phyloP scores from a whole-genome alignment of 2,113 vertebrate species.

The Chamaea fasciata region DNA sequence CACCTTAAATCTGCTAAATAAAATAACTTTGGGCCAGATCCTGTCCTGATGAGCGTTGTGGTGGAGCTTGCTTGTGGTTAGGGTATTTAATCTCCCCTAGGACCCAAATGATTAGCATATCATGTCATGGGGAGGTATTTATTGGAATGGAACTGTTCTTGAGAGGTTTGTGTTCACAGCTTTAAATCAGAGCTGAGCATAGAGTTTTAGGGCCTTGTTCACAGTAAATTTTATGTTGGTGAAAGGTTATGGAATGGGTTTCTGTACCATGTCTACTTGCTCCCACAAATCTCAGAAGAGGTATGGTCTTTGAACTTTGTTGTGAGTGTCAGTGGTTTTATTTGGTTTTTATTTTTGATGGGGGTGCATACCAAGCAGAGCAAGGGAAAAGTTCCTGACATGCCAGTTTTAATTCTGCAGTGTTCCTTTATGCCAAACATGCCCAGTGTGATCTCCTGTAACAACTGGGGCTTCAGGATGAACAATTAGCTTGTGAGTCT shows the following conservation, averaged over 20 bases:
- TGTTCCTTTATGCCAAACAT: neutral
- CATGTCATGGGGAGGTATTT: conserved; percentile 54
- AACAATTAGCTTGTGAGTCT: neutral
- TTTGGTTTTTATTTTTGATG: no score
- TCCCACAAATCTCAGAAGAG: conserved; percentile 37
- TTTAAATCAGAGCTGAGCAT: conserved; percentile 58
- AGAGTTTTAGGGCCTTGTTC: conserved; percentile 43
- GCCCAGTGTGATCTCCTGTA: neutral
- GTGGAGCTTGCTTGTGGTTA: neutral
- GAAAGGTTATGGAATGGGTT: conserved; percentile 64
- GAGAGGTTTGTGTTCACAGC: conserved; percentile 17
- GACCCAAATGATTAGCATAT: conserved; percentile 24
- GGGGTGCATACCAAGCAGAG: neutral
- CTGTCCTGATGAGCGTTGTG: neutral
- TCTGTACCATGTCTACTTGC: neutral
- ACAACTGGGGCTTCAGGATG: neutral
- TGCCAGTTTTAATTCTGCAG: neutral
- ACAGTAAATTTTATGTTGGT: conserved; percentile 59
- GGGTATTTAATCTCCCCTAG: neutral
- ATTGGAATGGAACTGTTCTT: conserved; percentile 51
- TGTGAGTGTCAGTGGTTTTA: neutral
- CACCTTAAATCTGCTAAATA: neutral
- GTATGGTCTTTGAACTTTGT: neutral
- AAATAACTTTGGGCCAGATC: neutral
- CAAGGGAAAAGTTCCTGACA: neutral